Conservation (phyloP, 2,888 invertebrate species). For the Carterocephalus palaemon region DNA sequence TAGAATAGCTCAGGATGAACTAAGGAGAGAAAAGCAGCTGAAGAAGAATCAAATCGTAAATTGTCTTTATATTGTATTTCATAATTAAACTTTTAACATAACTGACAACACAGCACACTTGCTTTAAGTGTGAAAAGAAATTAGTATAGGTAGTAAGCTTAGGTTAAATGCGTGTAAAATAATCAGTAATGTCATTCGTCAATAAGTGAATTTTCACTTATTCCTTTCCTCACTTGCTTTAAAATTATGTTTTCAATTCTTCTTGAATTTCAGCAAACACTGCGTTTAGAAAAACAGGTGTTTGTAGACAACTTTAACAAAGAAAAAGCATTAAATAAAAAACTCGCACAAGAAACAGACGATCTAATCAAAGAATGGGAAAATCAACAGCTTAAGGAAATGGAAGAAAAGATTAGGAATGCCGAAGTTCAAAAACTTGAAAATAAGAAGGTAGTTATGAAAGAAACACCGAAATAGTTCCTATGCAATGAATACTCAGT, state of each 20-base stretch:
- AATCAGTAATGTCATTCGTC: not conserved
- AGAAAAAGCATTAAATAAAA: conserved; percentile 49
- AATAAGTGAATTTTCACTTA: conserved; percentile 1
- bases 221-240: not conserved
- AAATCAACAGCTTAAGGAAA: conserved; percentile 30
- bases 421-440: conserved; percentile 42
- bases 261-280: conserved; percentile 44
- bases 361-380: conserved; percentile 47
- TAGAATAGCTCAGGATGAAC: conserved; percentile 47
- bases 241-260: not conserved
- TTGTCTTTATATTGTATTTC: too few relatives aligned
- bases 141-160: too few relatives aligned
- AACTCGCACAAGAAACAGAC: conserved; percentile 37
- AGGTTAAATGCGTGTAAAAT: too few relatives aligned
- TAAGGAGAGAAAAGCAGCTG: conserved; percentile 46
- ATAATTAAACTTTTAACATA: too few relatives aligned
- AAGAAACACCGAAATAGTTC: too few relatives aligned
- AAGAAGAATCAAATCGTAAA: conserved; percentile 54
- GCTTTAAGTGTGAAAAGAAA: too few relatives aligned
- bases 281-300: conserved; percentile 53
- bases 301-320: conserved; percentile 49
- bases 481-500: too few relatives aligned
- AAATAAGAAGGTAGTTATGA: conserved; percentile 54
- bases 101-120: too few relatives aligned
- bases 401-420: conserved; percentile 41